Evolutionary conservation across 2,113 vertebrate species (phyloP).

Genomic region (Pseudorectes ferrugineus): DNA sequence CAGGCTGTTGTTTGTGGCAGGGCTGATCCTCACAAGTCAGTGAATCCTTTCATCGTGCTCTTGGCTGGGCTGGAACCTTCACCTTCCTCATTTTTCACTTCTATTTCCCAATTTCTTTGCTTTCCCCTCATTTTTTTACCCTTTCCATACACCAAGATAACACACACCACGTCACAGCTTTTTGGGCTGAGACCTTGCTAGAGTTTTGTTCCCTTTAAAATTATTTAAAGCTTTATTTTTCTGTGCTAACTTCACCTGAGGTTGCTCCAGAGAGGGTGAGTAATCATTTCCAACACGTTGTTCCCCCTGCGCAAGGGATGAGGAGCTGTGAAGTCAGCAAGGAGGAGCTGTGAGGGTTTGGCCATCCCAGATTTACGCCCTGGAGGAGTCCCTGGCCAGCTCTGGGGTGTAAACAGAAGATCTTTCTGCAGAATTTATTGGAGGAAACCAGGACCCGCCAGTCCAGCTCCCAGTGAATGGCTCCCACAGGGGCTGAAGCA

Average conservation of each 20-base stretch:
- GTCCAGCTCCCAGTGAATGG: neutral
- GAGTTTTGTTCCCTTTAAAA: neutral
- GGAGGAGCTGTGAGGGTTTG: neutral
- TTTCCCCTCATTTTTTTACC: neutral
- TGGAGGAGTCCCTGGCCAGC: rapidly evolving
- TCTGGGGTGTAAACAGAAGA: neutral
- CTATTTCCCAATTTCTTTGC: neutral
- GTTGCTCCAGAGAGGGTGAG: neutral
- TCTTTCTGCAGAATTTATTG: neutral
- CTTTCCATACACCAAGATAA: neutral
- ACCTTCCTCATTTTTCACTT: neutral
- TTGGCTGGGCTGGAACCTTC: neutral
- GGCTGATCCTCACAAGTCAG: neutral
- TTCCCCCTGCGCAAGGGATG: rapidly evolving
- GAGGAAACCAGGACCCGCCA: neutral
- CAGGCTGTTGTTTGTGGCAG: neutral
- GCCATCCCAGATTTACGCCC: neutral
- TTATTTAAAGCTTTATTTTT: neutral
- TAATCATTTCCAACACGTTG: rapidly evolving
- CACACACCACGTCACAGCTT: rapidly evolving
- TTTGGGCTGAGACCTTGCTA: neutral
- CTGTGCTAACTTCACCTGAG: neutral
- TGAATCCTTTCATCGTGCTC: neutral
- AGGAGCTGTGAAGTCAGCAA: neutral
- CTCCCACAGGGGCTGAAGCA: neutral